These are phyloP conservation scores for Lophius americanus DNA, from an alignment of 2,797 vertebrate species.

Conservation along the genomic window DNA sequence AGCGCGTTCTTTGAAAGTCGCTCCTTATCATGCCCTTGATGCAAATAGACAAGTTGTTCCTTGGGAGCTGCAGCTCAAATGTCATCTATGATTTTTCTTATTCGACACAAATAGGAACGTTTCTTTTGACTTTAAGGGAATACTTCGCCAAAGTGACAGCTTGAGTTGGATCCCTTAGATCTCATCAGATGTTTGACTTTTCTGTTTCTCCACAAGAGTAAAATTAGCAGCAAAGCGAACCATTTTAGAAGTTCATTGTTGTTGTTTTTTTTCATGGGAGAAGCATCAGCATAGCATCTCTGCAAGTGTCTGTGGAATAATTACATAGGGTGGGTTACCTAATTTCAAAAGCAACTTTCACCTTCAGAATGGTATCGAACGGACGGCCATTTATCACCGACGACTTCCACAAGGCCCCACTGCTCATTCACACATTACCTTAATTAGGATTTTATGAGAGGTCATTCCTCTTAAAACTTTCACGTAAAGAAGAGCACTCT, in stretches of 20 bases:
- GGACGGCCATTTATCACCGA: conserved; percentile 71
- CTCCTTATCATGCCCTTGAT: conserved; percentile 53
- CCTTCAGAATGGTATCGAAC: conserved; percentile 63
- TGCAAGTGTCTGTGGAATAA: conserved; percentile 49
- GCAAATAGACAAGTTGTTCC: conserved; percentile 63
- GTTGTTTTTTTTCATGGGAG: conserved; percentile 6
- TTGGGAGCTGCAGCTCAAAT: conserved; percentile 59
- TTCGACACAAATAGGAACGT: conserved; percentile 64
- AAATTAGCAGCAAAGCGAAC: conserved; percentile 51
- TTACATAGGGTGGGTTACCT: conserved; percentile 42
- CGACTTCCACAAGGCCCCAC: conserved; percentile 54
- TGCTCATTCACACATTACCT: conserved; percentile 78
- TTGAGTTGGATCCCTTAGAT: conserved; percentile 49
- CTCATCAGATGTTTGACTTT: conserved; percentile 53
- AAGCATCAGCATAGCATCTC: conserved; percentile 34
- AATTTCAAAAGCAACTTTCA: conserved; percentile 62
- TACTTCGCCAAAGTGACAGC: conserved; percentile 64
- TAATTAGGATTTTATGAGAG: conserved; percentile 80
- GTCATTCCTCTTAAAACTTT: conserved; percentile 72
- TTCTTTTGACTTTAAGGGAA: conserved; percentile 63
- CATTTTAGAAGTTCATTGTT: conserved; percentile 46
- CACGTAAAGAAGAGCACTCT: conserved; percentile 65
- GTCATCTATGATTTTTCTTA: conserved; percentile 65
- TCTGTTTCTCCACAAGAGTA: conserved; percentile 27
- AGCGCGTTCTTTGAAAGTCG: conserved; percentile 50